phyloP scores from a whole-genome alignment of 2,113 vertebrate species.

The Peucedramus taeniatus region DNA sequence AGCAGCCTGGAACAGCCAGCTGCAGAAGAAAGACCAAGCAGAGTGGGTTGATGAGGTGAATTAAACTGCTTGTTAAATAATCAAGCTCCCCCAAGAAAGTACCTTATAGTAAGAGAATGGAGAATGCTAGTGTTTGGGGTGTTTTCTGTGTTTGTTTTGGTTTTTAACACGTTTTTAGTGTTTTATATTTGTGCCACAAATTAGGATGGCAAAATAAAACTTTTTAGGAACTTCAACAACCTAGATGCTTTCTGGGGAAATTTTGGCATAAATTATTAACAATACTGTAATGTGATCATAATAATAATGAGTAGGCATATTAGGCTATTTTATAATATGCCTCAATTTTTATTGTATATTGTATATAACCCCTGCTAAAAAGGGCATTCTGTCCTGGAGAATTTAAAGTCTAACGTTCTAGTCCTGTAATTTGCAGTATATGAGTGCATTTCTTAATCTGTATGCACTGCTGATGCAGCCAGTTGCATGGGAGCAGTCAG shows the following conservation, averaged over 20 bases:
- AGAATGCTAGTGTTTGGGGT: not conserved
- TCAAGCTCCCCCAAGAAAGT: not conserved
- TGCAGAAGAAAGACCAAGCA: not conserved
- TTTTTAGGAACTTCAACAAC: not conserved
- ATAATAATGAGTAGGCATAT: not conserved
- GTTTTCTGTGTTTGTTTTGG: not conserved
- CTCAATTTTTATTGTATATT: not conserved
- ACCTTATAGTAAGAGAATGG: not conserved
- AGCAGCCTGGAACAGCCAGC: not conserved
- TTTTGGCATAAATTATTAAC: not conserved
- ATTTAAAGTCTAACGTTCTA: not conserved
- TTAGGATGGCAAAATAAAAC: not conserved
- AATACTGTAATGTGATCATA: not conserved
- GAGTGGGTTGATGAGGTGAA: not conserved
- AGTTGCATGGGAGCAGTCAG: not conserved
- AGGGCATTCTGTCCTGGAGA: not conserved
- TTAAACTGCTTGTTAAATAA: not conserved
- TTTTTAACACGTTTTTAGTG: not conserved
- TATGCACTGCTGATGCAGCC: not conserved
- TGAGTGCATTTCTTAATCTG: not conserved
- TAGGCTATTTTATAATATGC: not conserved
- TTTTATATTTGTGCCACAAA: not conserved
- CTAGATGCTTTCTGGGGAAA: not conserved
- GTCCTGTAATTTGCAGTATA: not conserved
- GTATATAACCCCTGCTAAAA: not conserved